phyloP scores from a whole-genome alignment of 1,140 invertebrate species.

The Neodiprion fabricii region DNA sequence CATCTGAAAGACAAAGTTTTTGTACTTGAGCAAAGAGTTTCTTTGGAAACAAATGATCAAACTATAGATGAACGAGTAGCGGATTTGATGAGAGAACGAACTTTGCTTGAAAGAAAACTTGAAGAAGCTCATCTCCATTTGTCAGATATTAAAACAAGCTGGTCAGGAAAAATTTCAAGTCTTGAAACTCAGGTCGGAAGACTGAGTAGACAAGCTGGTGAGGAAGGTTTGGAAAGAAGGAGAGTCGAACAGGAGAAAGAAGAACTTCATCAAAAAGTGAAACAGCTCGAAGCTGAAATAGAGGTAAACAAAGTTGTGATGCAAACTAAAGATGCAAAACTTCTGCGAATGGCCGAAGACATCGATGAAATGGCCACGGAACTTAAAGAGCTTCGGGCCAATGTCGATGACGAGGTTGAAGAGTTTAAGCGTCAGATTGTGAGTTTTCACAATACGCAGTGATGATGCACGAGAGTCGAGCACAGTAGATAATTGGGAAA shows the following conservation, averaged over 20 bases:
- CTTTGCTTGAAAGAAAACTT: conserved; percentile 75
- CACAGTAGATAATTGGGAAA: conserved; percentile 2
- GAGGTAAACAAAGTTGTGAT: conserved; percentile 74
- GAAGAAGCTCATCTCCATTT: conserved; percentile 85
- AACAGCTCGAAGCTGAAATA: conserved; percentile 71
- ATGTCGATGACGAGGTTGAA: conserved; percentile 68
- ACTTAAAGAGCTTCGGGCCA: conserved; percentile 66
- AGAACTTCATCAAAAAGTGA: conserved; percentile 69
- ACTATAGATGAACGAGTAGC: conserved; percentile 68
- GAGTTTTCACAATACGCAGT: conserved; percentile 62
- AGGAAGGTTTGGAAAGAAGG: conserved; percentile 79
- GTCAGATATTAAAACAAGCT: conserved; percentile 86
- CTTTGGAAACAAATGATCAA: conserved; percentile 59
- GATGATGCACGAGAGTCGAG: not conserved
- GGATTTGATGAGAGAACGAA: conserved; percentile 66
- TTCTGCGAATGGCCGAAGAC: conserved; percentile 68
- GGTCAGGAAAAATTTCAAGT: conserved; percentile 86
- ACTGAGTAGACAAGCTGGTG: conserved; percentile 79
- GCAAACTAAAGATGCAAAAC: conserved; percentile 75
- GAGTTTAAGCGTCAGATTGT: conserved; percentile 71
- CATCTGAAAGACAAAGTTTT: conserved; percentile 72
- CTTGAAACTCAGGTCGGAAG: conserved; percentile 84
- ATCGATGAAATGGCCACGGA: conserved; percentile 69
- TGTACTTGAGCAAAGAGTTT: conserved; percentile 67
- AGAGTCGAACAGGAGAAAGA: conserved; percentile 75